Evolutionary conservation across 2,113 vertebrate genomes (phyloP), one percentile per base, ranked within the genome.

Genomic region (Cinclus cinclus): DNA sequence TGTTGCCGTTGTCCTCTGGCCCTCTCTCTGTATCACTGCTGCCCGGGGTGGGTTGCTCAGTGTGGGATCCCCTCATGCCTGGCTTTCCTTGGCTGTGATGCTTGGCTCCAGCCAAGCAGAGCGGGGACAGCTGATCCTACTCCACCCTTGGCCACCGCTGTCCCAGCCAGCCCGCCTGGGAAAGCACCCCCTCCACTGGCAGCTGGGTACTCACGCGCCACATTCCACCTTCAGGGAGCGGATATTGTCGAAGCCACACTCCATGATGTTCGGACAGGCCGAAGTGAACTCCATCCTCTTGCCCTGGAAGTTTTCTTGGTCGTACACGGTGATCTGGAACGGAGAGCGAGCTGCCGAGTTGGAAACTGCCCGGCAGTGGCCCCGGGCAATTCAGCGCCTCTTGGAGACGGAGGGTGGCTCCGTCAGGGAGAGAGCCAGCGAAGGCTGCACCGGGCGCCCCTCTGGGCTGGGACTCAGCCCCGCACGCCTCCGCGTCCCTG

Each of bases 221-320:
- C 98, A 98, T 94, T 99, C 99, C 98, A 99, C 99, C 96, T 99
- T 99, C 91, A 99, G 92, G 39, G 99, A 99, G 93, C 98, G 98
- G 93, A 99, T 96, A 68, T 99, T 99, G 96, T 99, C 98, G 21
- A 99, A 97, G 85, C 98, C 98, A 13, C 98, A 98, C 78, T 99
- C 99, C 97, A 98, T 98, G 89, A 99, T 98, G 94, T 99, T 99
- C 95, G 99, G 98, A 81, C 99, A 99, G 96, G 98, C 98, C 9
- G 98, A 97, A 33, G 98, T 99, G 92, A 99, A 99, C 96, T 99
- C 98, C 97, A 98, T 97, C 80, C 98, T 98, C 96, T 99, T 99
- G 47, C 99, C 99, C 96, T 99, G 99, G 97, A 99, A 99, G 96
- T 99, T 98, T 95, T 99, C 99, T 97, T 99, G 99, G 94, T 99